A percentile compares a stretch with the other conserved stretches of the same genome.
Evolutionary conservation across 2,113 vertebrate genomes (phyloP).

Genomic region (Tiliqua scincoides): DNA sequence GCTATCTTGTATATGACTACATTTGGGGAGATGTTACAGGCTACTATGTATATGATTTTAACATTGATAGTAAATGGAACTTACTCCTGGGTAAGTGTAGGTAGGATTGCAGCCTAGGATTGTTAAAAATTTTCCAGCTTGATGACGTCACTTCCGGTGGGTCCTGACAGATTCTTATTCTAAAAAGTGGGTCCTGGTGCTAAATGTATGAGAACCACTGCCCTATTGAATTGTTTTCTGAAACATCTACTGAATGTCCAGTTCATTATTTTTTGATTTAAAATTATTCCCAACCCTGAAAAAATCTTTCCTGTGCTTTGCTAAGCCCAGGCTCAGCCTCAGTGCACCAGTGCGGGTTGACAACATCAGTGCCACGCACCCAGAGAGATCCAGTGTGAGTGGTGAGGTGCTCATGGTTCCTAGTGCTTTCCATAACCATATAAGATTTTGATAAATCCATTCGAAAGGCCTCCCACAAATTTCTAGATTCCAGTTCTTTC

Average conservation of each 20-base stretch:
- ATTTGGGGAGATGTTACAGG: no score
- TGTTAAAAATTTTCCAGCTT: no score
- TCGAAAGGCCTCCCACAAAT: not conserved
- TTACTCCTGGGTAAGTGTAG: no score
- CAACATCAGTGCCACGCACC: not conserved
- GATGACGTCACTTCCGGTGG: no score
- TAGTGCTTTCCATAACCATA: not conserved
- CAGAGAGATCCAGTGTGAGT: not conserved
- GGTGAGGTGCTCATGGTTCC: no score
- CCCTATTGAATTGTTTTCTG: not conserved
- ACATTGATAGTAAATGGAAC: no score
- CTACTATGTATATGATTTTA: no score
- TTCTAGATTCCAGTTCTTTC: not conserved
- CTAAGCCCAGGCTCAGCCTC: not conserved
- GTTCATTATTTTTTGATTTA: not conserved
- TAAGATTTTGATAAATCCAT: not conserved
- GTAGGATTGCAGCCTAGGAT: no score
- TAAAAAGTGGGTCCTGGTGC: no score
- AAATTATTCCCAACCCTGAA: not conserved
- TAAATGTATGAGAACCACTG: no score
- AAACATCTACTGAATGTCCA: not conserved
- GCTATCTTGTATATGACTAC: no score
- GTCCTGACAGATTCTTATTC: no score
- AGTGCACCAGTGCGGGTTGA: not conserved
- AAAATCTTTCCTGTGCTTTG: not conserved